Conservation (phyloP, 2,797 vertebrate genomes). For the Chelidonichthys spinosus region DNA sequence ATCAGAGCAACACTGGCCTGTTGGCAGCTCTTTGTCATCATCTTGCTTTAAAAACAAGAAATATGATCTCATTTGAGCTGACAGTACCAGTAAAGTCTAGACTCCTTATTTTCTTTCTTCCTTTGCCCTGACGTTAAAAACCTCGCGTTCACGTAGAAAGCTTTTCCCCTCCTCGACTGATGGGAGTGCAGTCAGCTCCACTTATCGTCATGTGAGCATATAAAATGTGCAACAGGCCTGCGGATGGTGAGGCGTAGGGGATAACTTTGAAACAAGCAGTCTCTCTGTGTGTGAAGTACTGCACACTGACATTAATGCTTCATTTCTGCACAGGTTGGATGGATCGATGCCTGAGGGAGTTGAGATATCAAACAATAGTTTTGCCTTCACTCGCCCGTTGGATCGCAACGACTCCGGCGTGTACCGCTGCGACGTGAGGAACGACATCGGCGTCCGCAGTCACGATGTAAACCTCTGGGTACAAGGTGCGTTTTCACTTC, state of each 20-base stretch:
- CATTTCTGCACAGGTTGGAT: conserved; percentile 85
- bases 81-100: conserved; percentile 44
- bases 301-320: conserved; percentile 20
- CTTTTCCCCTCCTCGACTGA: conserved; percentile 12
- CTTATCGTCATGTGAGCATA: conserved; percentile 42
- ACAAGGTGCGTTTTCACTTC: conserved; percentile 82
- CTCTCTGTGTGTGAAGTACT: conserved; percentile 1
- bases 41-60: conserved; percentile 63
- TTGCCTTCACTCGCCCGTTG: conserved; percentile 90
- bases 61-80: conserved; percentile 44
- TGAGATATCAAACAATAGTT: conserved; percentile 87
- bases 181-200: conserved; percentile 27
- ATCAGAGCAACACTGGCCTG: conserved; percentile 47
- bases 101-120: conserved; percentile 38
- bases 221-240: conserved; percentile 37
- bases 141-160: conserved; percentile 13
- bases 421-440: conserved; percentile 93
- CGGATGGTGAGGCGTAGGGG: too few relatives aligned
- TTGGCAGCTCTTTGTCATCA: conserved; percentile 68
- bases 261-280: conserved; percentile 3
- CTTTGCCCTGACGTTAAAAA: conserved; percentile 10
- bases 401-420: conserved; percentile 93
- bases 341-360: conserved; percentile 91
- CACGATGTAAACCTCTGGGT: conserved; percentile 91
- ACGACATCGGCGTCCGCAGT: conserved; percentile 89